A percentile compares a stretch with the other conserved stretches of the same genome.
Evolutionary conservation across 2,888 invertebrate genomes (phyloP).

Genomic region (Leptogaster cylindrica): DNA sequence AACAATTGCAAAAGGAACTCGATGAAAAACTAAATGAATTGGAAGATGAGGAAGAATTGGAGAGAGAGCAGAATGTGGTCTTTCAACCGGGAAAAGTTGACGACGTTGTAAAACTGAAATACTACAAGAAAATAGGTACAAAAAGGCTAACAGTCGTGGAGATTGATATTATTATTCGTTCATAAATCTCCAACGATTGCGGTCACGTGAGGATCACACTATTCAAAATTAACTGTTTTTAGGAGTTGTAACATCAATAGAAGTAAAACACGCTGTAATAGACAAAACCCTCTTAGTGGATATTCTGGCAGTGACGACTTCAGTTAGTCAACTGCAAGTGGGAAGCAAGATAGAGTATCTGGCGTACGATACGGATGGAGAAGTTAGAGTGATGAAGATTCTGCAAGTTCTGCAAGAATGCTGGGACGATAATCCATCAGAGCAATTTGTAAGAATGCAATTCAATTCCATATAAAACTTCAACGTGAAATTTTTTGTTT

Average conservation of each 20-base stretch:
- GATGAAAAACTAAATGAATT: slow-evolving; percentile 62
- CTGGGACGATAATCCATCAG: slow-evolving; percentile 63
- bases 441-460: slow-evolving; percentile 53
- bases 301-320: slow-evolving; percentile 51
- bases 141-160: too few relatives aligned
- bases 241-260: slow-evolving; percentile 70
- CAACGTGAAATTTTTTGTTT: not conserved
- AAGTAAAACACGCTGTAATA: slow-evolving; percentile 65
- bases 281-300: slow-evolving; percentile 68
- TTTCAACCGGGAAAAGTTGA: not conserved
- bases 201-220: not conserved
- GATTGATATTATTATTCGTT: too few relatives aligned
- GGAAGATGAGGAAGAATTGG: slow-evolving; percentile 55
- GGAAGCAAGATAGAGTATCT: slow-evolving; percentile 68
- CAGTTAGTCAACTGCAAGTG: slow-evolving; percentile 54
- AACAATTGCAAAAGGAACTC: slow-evolving; percentile 57
- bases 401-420: slow-evolving; percentile 64
- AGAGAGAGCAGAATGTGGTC: slow-evolving; percentile 37
- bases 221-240: not conserved
- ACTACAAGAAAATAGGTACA: slow-evolving; percentile 53
- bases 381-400: slow-evolving; percentile 66
- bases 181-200: not conserved
- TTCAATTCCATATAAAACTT: too few relatives aligned
- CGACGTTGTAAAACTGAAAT: slow-evolving; percentile 48
- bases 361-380: slow-evolving; percentile 62